Evolutionary conservation across 2,888 invertebrate species (phyloP), one percentile per base, ranked within the genome.

Genomic region (Nemotelus pantherinus): DNA sequence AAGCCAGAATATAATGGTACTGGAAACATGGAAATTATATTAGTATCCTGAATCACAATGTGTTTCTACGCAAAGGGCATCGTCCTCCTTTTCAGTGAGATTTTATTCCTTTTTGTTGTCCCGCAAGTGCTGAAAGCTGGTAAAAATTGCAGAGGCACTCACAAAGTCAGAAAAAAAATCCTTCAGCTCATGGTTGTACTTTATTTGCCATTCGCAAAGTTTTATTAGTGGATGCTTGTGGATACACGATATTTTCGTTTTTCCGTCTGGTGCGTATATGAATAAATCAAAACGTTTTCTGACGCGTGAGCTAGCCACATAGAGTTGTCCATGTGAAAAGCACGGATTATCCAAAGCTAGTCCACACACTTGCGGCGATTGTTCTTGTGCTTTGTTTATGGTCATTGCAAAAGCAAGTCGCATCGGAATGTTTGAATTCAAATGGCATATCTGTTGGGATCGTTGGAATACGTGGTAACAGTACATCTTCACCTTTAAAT

Each of bases 331-430:
- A 25, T 85, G 83, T 55, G 83, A 82, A 81, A 84, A 83, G 67
- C 82, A 82, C 72, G 79, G 79, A 76, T 79, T 81, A 79, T 82
- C 81, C 43, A 84, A 76, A 82, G 82, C 77, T 60, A 84, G 55
- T 50, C 83, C 84, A 78, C 81, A 81, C 45, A 83, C 80, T 65
- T 77, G 68, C 71, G 83, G 74, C 39, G 83, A 81, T 80, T 85
- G 84, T 6, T 82, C 83, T 82, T 85, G 84, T 70, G 84, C 78
- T 80, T 85, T 85, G 79, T 84, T 84, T 48, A 84, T 84, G 2
- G 83, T 82, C 70, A 83, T n/a, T n/a, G 83, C 82, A 80, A 83
- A 83, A 60, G 82, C 83, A 4, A 83, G 71, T 74, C 83, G 80
- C 48, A 84, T 79, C 4, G 82, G 82, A 9, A 47, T 82, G 77